These are phyloP conservation scores for Eptesicus fuscus DNA, from an alignment of 2,113 vertebrate species.

Conservation along the genomic window DNA sequence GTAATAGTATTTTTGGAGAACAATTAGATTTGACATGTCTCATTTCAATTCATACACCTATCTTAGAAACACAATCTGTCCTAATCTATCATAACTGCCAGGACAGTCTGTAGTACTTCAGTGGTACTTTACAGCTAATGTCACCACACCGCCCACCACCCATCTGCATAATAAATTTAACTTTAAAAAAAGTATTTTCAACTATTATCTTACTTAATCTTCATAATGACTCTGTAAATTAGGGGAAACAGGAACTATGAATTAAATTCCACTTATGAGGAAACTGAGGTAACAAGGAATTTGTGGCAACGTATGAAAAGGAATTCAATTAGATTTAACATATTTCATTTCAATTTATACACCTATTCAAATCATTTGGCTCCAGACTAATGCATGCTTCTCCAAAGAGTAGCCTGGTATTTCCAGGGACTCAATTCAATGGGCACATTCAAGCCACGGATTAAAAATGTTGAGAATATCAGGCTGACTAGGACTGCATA, in stretches of 20 bases:
- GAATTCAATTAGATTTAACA: neutral
- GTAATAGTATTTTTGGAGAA: neutral
- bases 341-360: neutral
- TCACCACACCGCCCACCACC: neutral
- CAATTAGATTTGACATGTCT: slow-evolving; percentile 20
- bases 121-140: neutral
- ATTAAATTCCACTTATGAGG: neutral
- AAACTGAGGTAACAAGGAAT: neutral
- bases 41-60: slow-evolving; percentile 26
- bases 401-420: neutral
- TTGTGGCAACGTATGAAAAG: neutral
- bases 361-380: neutral
- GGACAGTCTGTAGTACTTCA: neutral
- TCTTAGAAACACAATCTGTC: slow-evolving; percentile 33
- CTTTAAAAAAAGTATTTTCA: slow-evolving; percentile 15
- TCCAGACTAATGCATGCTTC: neutral
- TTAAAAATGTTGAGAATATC: neutral
- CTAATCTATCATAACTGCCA: slow-evolving; percentile 33
- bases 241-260: neutral
- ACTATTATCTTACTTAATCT: neutral
- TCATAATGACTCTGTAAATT: neutral
- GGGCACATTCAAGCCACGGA: neutral
- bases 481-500: neutral
- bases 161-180: slow-evolving; percentile 15
- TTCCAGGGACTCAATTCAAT: neutral